Percentiles rank a stretch among this genome's conserved stretches.
phyloP scores from a whole-genome alignment of 92 coral and sea anemone genomes.

The Zoanthus sociatus region DNA sequence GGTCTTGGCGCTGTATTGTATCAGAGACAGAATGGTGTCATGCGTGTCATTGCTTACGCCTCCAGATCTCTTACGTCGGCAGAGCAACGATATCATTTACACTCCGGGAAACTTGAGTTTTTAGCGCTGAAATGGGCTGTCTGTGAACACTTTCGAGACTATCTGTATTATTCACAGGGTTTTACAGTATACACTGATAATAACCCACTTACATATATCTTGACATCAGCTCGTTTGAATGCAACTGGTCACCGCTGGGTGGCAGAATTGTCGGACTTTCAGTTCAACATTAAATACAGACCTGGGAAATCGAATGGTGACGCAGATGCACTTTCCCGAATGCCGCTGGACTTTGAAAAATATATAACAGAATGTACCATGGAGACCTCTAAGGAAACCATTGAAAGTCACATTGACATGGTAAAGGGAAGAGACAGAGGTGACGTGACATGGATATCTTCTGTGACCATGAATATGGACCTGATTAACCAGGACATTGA shows the following conservation, averaged over 20 bases:
- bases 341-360: constrained; percentile 24
- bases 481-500: constrained; percentile 3
- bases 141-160: constrained; percentile 43
- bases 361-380: constrained; percentile 30
- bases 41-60: constrained; percentile 42
- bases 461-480: constrained; percentile 22
- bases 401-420: constrained; percentile 26
- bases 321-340: constrained; percentile 39
- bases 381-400: constrained; percentile 18
- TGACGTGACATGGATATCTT: constrained; percentile 30
- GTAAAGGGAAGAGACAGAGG: constrained; percentile 19
- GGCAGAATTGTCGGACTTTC: constrained; percentile 24
- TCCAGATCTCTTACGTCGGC: constrained; percentile 36
- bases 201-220: constrained; percentile 2
- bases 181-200: background rate
- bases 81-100: constrained; percentile 29
- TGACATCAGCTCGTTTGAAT: constrained; percentile 20
- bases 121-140: constrained; percentile 19
- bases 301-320: constrained; percentile 51
- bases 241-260: constrained; percentile 37
- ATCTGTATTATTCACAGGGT: constrained; percentile 24
- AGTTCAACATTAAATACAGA: constrained; percentile 48
- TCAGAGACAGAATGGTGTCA: constrained; percentile 39
- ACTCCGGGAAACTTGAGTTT: background rate
- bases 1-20: constrained; percentile 58